Evolutionary conservation across 2,888 invertebrate genomes (phyloP).

Genomic region (Salpingus planirostris): DNA sequence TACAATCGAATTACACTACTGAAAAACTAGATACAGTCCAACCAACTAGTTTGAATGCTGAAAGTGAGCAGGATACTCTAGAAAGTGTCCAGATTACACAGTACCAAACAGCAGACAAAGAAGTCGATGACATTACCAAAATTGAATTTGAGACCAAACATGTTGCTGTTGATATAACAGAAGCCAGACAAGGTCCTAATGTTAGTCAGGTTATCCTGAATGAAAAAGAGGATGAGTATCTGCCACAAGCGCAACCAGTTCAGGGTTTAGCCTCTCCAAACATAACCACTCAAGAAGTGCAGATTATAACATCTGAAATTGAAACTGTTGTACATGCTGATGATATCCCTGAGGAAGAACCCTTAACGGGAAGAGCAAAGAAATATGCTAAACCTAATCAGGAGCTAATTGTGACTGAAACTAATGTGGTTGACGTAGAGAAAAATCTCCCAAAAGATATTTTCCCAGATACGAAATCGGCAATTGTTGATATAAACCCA

Average conservation of each 20-base stretch:
- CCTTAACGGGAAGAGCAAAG: constrained; percentile 43
- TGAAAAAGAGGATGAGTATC: constrained; percentile 42
- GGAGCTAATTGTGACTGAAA: constrained; percentile 47
- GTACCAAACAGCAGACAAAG: constrained; percentile 44
- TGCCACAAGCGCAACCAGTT: constrained; percentile 35
- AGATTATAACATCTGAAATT: constrained; percentile 44
- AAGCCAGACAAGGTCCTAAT: constrained; percentile 35
- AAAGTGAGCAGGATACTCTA: constrained; percentile 42
- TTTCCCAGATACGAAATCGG: constrained; percentile 48
- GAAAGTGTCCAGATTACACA: constrained; percentile 50
- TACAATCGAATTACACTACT: constrained; percentile 41
- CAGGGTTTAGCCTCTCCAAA: constrained; percentile 39
- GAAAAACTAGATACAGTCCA: constrained; percentile 25
- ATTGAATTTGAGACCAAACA: constrained; percentile 32
- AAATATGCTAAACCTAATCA: constrained; percentile 42
- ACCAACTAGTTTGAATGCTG: constrained; percentile 42
- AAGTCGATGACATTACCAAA: constrained; percentile 34
- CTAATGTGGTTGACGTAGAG: constrained; percentile 48
- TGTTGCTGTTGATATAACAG: constrained; percentile 33
- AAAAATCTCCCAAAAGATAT: constrained; percentile 42
- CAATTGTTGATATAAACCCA: constrained; percentile 46
- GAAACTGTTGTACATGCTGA: constrained; percentile 41
- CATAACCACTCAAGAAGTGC: constrained; percentile 41
- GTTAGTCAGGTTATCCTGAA: constrained; percentile 40
- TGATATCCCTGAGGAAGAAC: constrained; percentile 38